These are phyloP conservation scores for Oxygymnocypris stewartii DNA, from an alignment of 2,113 vertebrate species.

Conservation along the genomic window DNA sequence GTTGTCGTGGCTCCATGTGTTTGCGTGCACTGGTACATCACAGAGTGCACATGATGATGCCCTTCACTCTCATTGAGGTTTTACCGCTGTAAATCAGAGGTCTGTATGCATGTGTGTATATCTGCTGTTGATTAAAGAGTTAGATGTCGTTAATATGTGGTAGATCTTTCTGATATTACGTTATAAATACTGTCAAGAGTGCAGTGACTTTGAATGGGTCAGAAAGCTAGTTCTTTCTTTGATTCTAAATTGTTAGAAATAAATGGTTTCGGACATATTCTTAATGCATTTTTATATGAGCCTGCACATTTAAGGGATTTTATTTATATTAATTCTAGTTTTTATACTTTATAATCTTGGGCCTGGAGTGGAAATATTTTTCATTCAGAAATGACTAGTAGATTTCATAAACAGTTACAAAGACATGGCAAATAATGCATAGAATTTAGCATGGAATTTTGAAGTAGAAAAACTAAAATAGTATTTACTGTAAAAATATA, in stretches of 20 bases:
- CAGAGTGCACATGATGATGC: slow-evolving; percentile 50
- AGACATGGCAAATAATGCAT: background rate
- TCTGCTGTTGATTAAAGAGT: slow-evolving; percentile 11
- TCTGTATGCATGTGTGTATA: slow-evolving; percentile 21
- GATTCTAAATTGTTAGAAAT: background rate
- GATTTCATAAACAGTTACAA: background rate
- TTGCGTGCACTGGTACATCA: slow-evolving; percentile 54
- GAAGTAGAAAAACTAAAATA: too few species aligned
- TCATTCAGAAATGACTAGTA: background rate
- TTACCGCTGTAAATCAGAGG: slow-evolving; percentile 59
- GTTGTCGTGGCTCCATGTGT: slow-evolving; percentile 31
- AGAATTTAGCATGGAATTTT: background rate
- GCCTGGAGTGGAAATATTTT: background rate
- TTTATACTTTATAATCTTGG: background rate
- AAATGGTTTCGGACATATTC: background rate
- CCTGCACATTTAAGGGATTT: background rate
- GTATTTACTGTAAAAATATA: background rate
- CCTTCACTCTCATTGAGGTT: slow-evolving; percentile 60
- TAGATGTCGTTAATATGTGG: slow-evolving; percentile 16
- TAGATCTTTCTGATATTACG: background rate
- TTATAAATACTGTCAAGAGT: slow-evolving; percentile 22
- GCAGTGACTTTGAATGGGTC: slow-evolving; percentile 26
- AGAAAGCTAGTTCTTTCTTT: slow-evolving; percentile 8
- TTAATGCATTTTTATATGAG: background rate
- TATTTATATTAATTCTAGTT: background rate